These are phyloP conservation scores for Platorchestia sp. DNA, from an alignment of 1,140 invertebrate species.

Conservation along the genomic window DNA sequence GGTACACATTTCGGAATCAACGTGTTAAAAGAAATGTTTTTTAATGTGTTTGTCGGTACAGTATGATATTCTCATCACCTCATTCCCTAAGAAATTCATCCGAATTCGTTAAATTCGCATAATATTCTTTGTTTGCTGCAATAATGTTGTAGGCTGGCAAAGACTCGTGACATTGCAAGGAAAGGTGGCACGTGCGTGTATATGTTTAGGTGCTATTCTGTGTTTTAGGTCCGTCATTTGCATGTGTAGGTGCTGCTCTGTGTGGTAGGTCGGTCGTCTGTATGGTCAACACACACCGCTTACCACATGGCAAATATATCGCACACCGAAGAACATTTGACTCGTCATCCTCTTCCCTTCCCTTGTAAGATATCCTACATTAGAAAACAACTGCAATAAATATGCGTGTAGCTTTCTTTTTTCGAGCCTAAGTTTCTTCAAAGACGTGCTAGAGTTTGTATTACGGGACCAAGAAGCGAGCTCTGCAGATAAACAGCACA, in stretches of 20 bases:
- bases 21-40: too few species aligned
- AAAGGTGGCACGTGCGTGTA: background rate
- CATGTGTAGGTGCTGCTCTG: background rate
- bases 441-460: conserved; percentile 1
- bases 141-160: background rate
- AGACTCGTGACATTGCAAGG: background rate
- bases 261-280: background rate
- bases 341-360: conserved; percentile 25
- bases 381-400: conserved; percentile 25
- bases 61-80: background rate
- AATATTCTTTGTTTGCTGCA: background rate
- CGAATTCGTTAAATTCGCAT: background rate
- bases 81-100: background rate
- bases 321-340: conserved; percentile 10
- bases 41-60: background rate
- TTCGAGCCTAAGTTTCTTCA: background rate
- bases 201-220: background rate
- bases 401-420: background rate
- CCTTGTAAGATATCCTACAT: conserved; percentile 23
- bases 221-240: background rate
- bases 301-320: conserved; percentile 54
- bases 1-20: too few species aligned
- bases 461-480: background rate
- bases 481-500: background rate
- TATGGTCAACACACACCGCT: conserved; percentile 46